A percentile compares a stretch with the other conserved stretches of the same genome.
Evolutionary conservation across 2,113 vertebrate genomes (phyloP).

Genomic region (Oophaga pumilio): DNA sequence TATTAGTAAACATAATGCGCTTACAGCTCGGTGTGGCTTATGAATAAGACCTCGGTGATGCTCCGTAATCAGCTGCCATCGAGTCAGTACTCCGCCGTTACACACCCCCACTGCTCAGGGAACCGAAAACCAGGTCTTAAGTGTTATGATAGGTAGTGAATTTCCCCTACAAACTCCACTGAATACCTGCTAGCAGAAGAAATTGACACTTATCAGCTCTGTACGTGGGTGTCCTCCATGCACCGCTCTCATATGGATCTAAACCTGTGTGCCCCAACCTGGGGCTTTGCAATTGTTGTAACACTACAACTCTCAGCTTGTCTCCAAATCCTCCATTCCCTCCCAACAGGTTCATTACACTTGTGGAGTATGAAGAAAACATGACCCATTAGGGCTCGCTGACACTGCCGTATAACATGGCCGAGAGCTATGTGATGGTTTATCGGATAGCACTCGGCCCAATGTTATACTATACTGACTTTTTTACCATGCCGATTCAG

Average conservation of each 20-base stretch:
- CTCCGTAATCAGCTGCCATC: neutral
- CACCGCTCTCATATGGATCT: neutral
- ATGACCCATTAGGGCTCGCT: too few species aligned
- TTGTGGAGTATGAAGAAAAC: too few species aligned
- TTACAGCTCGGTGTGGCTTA: neutral
- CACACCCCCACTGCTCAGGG: neutral
- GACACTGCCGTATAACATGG: too few species aligned
- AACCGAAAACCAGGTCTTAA: neutral
- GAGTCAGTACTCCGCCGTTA: neutral
- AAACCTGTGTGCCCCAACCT: neutral
- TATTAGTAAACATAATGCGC: slow-evolving; percentile 9
- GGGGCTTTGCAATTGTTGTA: neutral
- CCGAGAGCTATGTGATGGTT: too few species aligned
- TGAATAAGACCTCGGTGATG: neutral
- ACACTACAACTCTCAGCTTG: neutral
- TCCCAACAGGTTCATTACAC: too few species aligned
- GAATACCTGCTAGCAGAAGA: neutral
- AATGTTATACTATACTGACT: too few species aligned
- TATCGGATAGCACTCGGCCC: too few species aligned
- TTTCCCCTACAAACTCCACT: neutral
- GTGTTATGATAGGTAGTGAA: neutral
- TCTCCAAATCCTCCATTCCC: neutral
- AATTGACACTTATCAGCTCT: neutral
- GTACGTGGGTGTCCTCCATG: neutral
- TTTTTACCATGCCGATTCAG: too few species aligned